Evolutionary conservation across 1,140 invertebrate species (phyloP).

Genomic region (Phymorhynchus buccinoides): DNA sequence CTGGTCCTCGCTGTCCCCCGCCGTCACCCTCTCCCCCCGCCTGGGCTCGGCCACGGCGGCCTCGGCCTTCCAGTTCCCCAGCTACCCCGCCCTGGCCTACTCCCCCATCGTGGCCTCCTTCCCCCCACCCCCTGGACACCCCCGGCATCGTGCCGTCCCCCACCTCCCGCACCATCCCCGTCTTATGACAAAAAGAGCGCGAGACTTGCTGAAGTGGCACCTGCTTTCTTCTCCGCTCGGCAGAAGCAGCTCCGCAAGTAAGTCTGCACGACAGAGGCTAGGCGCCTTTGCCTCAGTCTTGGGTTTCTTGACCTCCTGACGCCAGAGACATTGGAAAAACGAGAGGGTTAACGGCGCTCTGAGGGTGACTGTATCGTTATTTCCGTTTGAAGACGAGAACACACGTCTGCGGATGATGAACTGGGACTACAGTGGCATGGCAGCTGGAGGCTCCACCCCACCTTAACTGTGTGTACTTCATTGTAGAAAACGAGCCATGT

Average conservation of each 20-base stretch:
- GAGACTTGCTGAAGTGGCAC: not conserved
- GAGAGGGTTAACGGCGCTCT: not conserved
- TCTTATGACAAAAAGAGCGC: conserved; percentile 47
- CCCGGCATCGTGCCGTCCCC: conserved; percentile 50
- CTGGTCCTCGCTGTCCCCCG: conserved; percentile 68
- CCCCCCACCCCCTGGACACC: conserved; percentile 41
- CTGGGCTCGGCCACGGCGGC: conserved; percentile 43
- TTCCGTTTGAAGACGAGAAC: not conserved
- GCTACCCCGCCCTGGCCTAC: conserved; percentile 51
- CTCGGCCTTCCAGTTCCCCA: conserved; percentile 67
- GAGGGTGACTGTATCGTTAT: not conserved
- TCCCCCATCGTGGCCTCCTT: conserved; percentile 54
- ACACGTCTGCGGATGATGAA: not conserved
- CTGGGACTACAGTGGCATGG: not conserved
- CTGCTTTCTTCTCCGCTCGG: not conserved
- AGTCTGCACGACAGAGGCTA: not conserved
- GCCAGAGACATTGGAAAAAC: not conserved
- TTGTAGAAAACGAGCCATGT: not conserved
- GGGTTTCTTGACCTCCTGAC: not conserved
- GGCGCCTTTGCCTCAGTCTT: not conserved
- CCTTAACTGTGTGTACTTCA: not conserved
- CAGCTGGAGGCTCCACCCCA: not conserved
- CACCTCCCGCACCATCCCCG: conserved; percentile 47
- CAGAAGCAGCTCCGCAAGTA: not conserved
- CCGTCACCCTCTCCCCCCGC: conserved; percentile 64